Evolutionary conservation across 2,888 invertebrate species (phyloP).

Genomic region (Notodromas monacha): DNA sequence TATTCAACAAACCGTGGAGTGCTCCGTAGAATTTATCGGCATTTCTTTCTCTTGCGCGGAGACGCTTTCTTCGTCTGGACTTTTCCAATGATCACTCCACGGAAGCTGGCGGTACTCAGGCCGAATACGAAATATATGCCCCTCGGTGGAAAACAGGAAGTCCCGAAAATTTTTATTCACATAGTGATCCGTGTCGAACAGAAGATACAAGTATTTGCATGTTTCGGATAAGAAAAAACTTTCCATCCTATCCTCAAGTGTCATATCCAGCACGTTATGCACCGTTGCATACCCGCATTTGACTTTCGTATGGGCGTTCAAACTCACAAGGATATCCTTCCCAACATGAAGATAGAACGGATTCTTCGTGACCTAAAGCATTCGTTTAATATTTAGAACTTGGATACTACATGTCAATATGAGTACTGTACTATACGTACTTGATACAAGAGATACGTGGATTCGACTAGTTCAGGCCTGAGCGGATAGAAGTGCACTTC

Average conservation of each 20-base stretch:
- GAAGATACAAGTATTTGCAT: not conserved
- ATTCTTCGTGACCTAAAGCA: constrained; percentile 22
- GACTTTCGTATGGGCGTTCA: constrained; percentile 20
- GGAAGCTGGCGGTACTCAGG: too few species aligned
- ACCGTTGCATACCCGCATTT: constrained; percentile 29
- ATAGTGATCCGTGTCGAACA: constrained; percentile 4
- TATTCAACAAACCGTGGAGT: too few species aligned
- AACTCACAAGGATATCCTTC: constrained; percentile 21
- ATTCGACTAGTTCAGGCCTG: constrained; percentile 26
- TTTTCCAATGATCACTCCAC: too few species aligned
- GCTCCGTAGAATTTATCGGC: too few species aligned
- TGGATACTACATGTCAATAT: not conserved
- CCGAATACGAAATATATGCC: not conserved
- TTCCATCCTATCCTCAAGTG: constrained; percentile 21
- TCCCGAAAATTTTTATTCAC: not conserved
- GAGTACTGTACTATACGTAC: constrained; percentile 9
- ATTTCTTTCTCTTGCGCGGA: too few species aligned
- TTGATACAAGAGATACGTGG: constrained; percentile 26
- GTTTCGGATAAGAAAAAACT: constrained; percentile 2
- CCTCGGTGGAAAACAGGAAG: constrained; percentile 1
- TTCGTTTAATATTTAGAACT: not conserved
- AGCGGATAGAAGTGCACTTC: constrained; percentile 28
- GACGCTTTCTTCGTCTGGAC: too few species aligned
- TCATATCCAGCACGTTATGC: constrained; percentile 25
- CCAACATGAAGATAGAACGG: constrained; percentile 31